phyloP scores from a whole-genome alignment of 2,797 vertebrate genomes.

The Gorsachius magnificus region DNA sequence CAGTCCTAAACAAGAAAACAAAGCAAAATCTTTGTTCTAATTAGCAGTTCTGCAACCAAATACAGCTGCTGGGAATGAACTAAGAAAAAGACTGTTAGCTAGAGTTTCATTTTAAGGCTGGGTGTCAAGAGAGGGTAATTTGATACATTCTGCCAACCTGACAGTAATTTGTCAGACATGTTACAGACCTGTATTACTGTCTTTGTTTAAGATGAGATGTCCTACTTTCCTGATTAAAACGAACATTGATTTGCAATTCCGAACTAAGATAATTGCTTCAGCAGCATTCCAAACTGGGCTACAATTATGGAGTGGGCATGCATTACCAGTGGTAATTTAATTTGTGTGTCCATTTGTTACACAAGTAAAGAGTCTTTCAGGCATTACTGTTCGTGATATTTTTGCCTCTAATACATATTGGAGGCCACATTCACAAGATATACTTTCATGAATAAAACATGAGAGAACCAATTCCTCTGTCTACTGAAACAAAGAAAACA shows the following conservation, averaged over 20 bases:
- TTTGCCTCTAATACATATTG: conserved; percentile 35
- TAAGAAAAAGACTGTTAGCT: neutral
- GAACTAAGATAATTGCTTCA: conserved; percentile 46
- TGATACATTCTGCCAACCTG: neutral
- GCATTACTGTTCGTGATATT: neutral
- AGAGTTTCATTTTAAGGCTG: neutral
- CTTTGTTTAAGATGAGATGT: neutral
- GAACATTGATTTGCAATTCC: conserved; percentile 8
- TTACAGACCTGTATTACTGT: neutral
- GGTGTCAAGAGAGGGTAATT: neutral
- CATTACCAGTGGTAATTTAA: conserved; percentile 60
- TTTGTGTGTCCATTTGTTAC: conserved; percentile 62
- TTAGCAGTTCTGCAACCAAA: neutral
- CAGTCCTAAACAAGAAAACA: neutral
- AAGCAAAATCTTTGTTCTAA: neutral
- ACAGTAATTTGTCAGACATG: neutral
- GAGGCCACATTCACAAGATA: conserved; percentile 43
- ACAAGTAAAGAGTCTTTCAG: conserved; percentile 38
- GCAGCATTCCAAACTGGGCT: conserved; percentile 24
- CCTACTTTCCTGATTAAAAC: neutral
- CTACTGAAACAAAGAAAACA: conserved; percentile 51
- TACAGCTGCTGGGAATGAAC: neutral
- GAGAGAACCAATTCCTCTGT: conserved; percentile 27
- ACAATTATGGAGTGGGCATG: conserved; percentile 8
- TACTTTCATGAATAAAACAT: conserved; percentile 73